These are phyloP conservation scores for Melanotus villosus DNA, from an alignment of 2,888 invertebrate species.

Conservation along the genomic window DNA sequence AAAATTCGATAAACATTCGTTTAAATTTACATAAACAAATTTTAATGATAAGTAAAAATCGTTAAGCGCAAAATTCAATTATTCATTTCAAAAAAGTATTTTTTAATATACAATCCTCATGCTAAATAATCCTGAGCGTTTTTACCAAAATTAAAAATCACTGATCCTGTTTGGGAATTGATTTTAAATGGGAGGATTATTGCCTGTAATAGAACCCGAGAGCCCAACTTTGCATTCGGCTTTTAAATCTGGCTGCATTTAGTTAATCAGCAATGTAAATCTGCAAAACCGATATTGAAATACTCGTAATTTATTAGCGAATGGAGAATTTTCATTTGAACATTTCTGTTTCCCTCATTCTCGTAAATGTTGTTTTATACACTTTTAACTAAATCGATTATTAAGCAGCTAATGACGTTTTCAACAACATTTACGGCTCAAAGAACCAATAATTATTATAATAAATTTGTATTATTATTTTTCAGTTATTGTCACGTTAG, in stretches of 20 bases:
- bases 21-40: too few relatives aligned
- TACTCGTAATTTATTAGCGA: conserved; percentile 32
- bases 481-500: too few relatives aligned
- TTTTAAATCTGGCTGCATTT: conserved; percentile 50
- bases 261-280: conserved; percentile 44
- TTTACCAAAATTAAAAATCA: conserved; percentile 61
- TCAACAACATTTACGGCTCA: background rate
- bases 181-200: conserved; percentile 65
- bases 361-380: background rate
- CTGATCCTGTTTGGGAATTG: conserved; percentile 61
- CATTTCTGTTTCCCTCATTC: conserved; percentile 6
- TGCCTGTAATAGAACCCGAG: conserved; percentile 60
- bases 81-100: background rate
- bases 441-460: too few relatives aligned
- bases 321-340: conserved; percentile 17
- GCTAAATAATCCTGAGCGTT: conserved; percentile 8
- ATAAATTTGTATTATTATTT: too few relatives aligned
- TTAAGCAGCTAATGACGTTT: background rate
- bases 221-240: conserved; percentile 58
- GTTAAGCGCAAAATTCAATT: background rate
- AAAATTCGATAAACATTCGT: too few relatives aligned
- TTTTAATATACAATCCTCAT: conserved; percentile 1
- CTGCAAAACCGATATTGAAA: conserved; percentile 44
- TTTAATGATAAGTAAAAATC: background rate
- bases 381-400: background rate